Percentiles rank a stretch among this genome's conserved stretches.
phyloP scores from a whole-genome alignment of 2,113 vertebrate species.

The Daubentonia madagascariensis region DNA sequence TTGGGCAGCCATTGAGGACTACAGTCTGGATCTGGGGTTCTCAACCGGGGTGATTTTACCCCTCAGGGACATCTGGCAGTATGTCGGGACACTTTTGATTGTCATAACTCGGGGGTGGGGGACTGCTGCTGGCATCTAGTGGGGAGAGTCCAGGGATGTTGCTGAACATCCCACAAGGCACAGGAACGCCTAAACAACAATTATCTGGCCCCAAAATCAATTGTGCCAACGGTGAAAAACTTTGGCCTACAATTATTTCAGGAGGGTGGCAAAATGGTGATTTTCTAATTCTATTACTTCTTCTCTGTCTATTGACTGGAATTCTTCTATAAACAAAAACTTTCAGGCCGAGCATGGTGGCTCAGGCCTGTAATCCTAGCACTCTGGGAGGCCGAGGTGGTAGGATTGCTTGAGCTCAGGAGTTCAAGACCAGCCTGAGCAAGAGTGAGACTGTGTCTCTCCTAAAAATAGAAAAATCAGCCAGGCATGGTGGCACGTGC shows the following conservation, averaged over 20 bases:
- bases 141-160: not conserved
- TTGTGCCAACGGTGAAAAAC: not conserved
- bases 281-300: not conserved
- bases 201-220: not conserved
- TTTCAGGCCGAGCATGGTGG: not conserved
- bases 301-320: not conserved
- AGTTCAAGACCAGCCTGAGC: no score
- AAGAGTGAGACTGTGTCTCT: no score
- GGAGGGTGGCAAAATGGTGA: not conserved
- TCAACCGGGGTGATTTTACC: not conserved
- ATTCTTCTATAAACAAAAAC: not conserved
- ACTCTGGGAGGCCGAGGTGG: no score
- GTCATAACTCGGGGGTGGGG: not conserved
- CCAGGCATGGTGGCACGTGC: no score
- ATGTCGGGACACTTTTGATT: not conserved
- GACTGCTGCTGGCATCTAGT: not conserved
- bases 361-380: no score
- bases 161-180: not conserved
- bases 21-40: not conserved
- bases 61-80: not conserved
- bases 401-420: no score
- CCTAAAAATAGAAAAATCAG: no score
- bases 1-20: not conserved
- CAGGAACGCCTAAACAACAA: not conserved
- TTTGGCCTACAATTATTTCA: not conserved